These are phyloP conservation scores for Pteruthius melanotis DNA, from an alignment of 2,113 vertebrate species.

Conservation along the genomic window DNA sequence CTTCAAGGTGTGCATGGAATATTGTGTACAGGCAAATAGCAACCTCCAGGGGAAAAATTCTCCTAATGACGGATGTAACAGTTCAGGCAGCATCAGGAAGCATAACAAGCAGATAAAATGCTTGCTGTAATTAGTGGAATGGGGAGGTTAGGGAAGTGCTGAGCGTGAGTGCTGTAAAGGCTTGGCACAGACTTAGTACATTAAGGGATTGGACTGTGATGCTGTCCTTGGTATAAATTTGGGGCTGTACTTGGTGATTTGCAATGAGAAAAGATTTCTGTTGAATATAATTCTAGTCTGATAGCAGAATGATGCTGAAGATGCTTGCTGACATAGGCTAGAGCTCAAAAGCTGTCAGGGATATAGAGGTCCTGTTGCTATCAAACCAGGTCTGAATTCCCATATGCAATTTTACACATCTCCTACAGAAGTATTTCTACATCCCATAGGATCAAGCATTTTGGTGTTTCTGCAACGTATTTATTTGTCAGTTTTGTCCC, in stretches of 20 bases:
- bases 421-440: background rate
- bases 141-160: background rate
- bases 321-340: background rate
- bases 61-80: background rate
- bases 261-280: background rate
- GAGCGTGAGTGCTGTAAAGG: background rate
- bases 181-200: background rate
- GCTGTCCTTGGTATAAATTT: background rate
- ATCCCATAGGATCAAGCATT: background rate
- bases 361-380: background rate
- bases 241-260: background rate
- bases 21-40: background rate
- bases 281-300: background rate
- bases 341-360: background rate
- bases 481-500: background rate
- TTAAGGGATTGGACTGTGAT: background rate
- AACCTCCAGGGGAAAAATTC: background rate
- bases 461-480: background rate
- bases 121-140: background rate
- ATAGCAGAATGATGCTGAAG: background rate
- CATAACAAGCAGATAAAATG: background rate
- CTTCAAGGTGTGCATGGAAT: background rate
- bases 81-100: background rate
- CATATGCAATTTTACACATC: background rate
- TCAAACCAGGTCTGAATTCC: background rate